phyloP scores from a whole-genome alignment of 2,888 invertebrate genomes.

The Leucophora obtusa region DNA sequence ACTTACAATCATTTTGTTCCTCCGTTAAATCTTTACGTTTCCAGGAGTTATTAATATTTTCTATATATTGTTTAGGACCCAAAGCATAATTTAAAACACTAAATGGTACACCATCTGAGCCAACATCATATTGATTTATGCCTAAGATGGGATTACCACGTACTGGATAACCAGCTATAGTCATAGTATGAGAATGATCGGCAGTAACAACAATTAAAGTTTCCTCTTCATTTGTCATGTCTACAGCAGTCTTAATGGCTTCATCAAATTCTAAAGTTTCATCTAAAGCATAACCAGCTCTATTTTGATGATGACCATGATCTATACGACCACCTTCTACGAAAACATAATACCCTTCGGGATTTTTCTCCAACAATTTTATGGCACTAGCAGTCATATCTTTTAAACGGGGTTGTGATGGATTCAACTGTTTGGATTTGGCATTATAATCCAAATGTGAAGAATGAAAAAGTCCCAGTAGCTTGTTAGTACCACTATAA shows the following conservation, averaged over 20 bases:
- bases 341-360: slow-evolving; percentile 81
- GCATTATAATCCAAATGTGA: slow-evolving; percentile 81
- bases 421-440: slow-evolving; percentile 73
- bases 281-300: slow-evolving; percentile 84
- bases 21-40: slow-evolving; percentile 69
- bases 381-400: slow-evolving; percentile 85
- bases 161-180: slow-evolving; percentile 85
- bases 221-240: slow-evolving; percentile 83
- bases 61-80: slow-evolving; percentile 80
- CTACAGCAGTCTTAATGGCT: slow-evolving; percentile 82
- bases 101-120: slow-evolving; percentile 79
- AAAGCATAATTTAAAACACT: slow-evolving; percentile 87
- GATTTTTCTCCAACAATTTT: slow-evolving; percentile 80
- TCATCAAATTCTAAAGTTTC: slow-evolving; percentile 88
- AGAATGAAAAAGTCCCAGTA: slow-evolving; percentile 81
- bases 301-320: slow-evolving; percentile 85
- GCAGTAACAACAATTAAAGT: slow-evolving; percentile 89
- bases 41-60: slow-evolving; percentile 63
- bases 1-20: slow-evolving; percentile 55
- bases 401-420: slow-evolving; percentile 81
- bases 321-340: slow-evolving; percentile 86
- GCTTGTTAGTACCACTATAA: slow-evolving; percentile 78
- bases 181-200: slow-evolving; percentile 88
- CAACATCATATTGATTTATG: slow-evolving; percentile 71
- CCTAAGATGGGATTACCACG: slow-evolving; percentile 81